Percentiles rank a stretch among this genome's conserved stretches.
Evolutionary conservation across 2,888 invertebrate genomes (phyloP).

Genomic region (Himalopsyche japonica): DNA sequence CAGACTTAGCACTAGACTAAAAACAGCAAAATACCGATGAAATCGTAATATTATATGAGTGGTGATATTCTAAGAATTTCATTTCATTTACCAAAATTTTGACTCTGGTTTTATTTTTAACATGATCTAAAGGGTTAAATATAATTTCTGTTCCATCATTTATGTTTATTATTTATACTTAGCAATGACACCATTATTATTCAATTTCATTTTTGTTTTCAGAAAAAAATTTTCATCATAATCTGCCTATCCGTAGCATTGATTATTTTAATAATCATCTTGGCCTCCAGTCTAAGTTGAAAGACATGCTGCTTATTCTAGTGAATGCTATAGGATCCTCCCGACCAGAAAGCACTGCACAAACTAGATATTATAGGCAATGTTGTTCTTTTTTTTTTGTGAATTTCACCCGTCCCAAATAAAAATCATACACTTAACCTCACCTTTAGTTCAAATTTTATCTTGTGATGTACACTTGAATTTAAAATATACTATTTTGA

Average conservation of each 20-base stretch:
- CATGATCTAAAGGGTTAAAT: background rate
- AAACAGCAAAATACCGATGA: no score
- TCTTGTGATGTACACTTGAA: background rate
- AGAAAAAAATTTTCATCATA: constrained; percentile 89
- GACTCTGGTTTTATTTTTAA: background rate
- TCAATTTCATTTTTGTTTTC: constrained; percentile 64
- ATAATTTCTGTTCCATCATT: background rate
- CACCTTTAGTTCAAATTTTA: background rate
- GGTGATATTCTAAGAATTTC: no score
- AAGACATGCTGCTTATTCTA: constrained; percentile 29
- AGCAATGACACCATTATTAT: constrained; percentile 2
- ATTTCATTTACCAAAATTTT: no score
- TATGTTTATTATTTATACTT: background rate
- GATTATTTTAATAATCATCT: constrained; percentile 76
- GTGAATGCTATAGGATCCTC: constrained; percentile 32
- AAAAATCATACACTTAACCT: background rate
- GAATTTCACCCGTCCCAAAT: constrained; percentile 28
- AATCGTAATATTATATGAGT: no score
- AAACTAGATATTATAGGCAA: constrained; percentile 15
- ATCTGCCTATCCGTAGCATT: constrained; percentile 79
- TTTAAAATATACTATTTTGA: background rate
- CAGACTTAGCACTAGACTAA: no score
- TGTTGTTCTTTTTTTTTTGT: constrained; percentile 23
- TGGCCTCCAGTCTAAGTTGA: constrained; percentile 55
- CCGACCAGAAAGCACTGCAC: constrained; percentile 23